Evolutionary conservation across 2,113 vertebrate genomes (phyloP).

Genomic region (Vulpes lagopus): DNA sequence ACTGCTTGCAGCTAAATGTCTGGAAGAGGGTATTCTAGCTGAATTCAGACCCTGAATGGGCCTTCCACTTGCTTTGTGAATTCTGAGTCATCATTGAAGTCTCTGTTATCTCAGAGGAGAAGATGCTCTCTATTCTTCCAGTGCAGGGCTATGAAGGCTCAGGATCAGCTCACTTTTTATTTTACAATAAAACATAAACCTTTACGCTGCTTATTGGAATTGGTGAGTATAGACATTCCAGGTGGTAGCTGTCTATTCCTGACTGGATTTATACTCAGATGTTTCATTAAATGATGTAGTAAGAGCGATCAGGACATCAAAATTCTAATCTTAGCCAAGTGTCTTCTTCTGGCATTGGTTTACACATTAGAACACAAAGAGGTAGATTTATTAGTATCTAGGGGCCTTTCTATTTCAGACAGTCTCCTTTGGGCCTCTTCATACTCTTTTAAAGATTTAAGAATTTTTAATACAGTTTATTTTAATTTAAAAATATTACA

Average conservation of each 20-base stretch:
- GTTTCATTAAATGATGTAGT: slow-evolving; percentile 30
- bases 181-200: background rate
- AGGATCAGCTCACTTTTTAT: background rate
- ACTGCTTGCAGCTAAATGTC: background rate
- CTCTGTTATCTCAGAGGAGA: background rate
- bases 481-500: background rate
- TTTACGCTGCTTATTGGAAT: background rate
- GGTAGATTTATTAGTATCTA: background rate
- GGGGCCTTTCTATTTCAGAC: background rate
- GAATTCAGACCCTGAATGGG: background rate
- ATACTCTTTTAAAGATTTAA: background rate
- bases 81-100: background rate
- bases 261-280: background rate
- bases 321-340: slow-evolving; percentile 6
- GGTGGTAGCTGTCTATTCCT: background rate
- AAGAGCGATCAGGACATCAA: slow-evolving; percentile 34
- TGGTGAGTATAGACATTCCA: background rate
- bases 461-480: background rate
- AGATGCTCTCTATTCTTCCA: background rate
- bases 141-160: background rate
- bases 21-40: background rate
- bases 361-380: background rate
- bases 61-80: background rate
- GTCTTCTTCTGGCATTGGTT: background rate
- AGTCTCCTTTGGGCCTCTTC: background rate